These are phyloP conservation scores for Coleophora flavipennella DNA, from an alignment of 2,888 invertebrate species.

Conservation along the genomic window DNA sequence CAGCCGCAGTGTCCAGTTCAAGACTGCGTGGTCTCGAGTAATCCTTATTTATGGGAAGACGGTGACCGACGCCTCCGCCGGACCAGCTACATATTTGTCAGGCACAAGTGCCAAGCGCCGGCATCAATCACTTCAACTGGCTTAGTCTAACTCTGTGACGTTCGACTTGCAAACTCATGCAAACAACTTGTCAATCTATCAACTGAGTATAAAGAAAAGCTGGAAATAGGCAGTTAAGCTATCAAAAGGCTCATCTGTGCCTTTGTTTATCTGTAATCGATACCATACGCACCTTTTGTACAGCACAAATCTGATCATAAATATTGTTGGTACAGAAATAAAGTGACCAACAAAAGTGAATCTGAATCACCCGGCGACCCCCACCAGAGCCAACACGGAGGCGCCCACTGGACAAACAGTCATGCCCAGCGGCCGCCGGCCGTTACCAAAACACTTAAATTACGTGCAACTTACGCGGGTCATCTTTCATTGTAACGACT, in stretches of 20 bases:
- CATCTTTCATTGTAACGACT: constrained; percentile 67
- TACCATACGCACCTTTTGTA: constrained; percentile 30
- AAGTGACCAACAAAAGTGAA: constrained; percentile 63
- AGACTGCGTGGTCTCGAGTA: constrained; percentile 63
- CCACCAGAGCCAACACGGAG: constrained; percentile 37
- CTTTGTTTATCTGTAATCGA: constrained; percentile 24
- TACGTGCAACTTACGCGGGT: constrained; percentile 58
- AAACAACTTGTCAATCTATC: too few relatives aligned
- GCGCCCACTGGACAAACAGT: constrained; percentile 43
- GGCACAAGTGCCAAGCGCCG: constrained; percentile 36
- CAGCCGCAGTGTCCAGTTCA: constrained; percentile 47
- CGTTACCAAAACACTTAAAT: constrained; percentile 58
- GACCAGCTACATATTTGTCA: constrained; percentile 67
- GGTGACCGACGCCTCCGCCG: constrained; percentile 58
- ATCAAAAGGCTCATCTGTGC: too few relatives aligned
- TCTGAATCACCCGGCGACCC: constrained; percentile 45
- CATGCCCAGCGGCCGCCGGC: constrained; percentile 30
- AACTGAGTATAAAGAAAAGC: too few relatives aligned
- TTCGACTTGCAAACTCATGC: constrained; percentile 8
- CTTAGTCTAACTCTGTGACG: background rate
- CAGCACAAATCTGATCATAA: constrained; percentile 43
- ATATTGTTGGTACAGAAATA: constrained; percentile 37
- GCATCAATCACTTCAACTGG: constrained; percentile 51
- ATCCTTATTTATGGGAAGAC: constrained; percentile 73
- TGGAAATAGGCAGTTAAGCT: too few relatives aligned